Evolutionary conservation across 1,140 invertebrate species (phyloP).

Genomic region (Euwallacea fornicatus): DNA sequence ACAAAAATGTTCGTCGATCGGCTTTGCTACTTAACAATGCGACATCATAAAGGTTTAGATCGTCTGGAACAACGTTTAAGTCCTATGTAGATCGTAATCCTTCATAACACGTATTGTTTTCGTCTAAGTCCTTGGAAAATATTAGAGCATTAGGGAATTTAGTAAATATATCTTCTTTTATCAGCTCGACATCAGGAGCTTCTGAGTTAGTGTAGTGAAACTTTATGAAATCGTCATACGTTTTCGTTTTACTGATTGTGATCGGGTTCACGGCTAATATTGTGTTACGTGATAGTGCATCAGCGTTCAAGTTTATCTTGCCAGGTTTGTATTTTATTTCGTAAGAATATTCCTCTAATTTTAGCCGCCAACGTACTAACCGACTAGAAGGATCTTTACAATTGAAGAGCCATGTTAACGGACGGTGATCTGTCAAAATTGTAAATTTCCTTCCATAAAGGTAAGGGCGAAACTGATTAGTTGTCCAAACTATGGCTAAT

Average conservation of each 20-base stretch:
- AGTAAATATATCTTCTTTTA: conserved; percentile 40
- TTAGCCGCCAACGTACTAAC: conserved; percentile 55
- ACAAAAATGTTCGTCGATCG: conserved; percentile 39
- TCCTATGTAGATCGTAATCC: conserved; percentile 35
- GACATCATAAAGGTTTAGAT: conserved; percentile 29
- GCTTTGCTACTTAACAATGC: conserved; percentile 31
- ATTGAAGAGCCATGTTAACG: conserved; percentile 48
- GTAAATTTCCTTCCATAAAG: conserved; percentile 28
- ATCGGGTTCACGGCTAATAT: conserved; percentile 1
- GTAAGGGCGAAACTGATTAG: conserved; percentile 28
- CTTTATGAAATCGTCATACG: conserved; percentile 46
- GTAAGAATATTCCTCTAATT: conserved; percentile 55
- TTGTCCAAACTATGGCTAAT: conserved; percentile 46
- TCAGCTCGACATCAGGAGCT: conserved; percentile 36
- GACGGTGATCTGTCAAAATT: conserved; percentile 36
- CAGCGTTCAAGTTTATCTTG: conserved; percentile 52
- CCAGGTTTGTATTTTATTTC: conserved; percentile 54
- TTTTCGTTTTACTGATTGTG: background rate
- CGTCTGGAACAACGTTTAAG: conserved; percentile 27
- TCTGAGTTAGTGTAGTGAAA: conserved; percentile 44
- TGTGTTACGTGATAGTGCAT: conserved; percentile 44
- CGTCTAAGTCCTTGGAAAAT: conserved; percentile 45
- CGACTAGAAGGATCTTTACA: conserved; percentile 52
- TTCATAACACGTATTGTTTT: conserved; percentile 41
- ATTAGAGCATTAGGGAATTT: conserved; percentile 42